These are phyloP conservation scores for Smittia aterrima DNA, from an alignment of 2,888 invertebrate species.

Conservation along the genomic window DNA sequence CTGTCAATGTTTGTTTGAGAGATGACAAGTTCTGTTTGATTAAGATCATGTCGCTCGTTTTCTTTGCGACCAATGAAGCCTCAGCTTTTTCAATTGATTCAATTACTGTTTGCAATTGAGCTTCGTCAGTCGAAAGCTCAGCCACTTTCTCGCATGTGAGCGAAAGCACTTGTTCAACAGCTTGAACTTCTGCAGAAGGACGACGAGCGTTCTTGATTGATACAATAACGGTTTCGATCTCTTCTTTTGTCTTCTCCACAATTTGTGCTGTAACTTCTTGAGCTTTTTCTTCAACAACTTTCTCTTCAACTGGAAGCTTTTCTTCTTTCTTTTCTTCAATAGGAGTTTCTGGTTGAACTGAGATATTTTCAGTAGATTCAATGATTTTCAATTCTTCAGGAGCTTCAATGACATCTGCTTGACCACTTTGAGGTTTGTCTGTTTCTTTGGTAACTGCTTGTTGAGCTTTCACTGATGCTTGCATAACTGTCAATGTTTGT, in stretches of 20 bases:
- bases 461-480: not conserved
- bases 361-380: slow-evolving; percentile 50
- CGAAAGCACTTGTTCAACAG: slow-evolving; percentile 40
- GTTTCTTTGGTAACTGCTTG: not conserved
- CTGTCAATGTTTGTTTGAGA: slow-evolving; percentile 37
- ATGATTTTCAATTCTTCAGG: slow-evolving; percentile 46
- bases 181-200: slow-evolving; percentile 46
- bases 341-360: no score
- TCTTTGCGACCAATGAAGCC: slow-evolving; percentile 41
- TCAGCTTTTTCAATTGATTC: slow-evolving; percentile 43
- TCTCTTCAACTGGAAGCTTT: slow-evolving; percentile 44
- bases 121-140: slow-evolving; percentile 4
- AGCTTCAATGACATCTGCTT: slow-evolving; percentile 44
- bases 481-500: slow-evolving; percentile 46
- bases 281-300: slow-evolving; percentile 50
- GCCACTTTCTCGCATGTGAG: no score
- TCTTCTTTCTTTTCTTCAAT: slow-evolving; percentile 44
- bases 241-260: slow-evolving; percentile 48
- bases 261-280: slow-evolving; percentile 48
- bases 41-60: slow-evolving; percentile 42
- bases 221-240: slow-evolving; percentile 44
- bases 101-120: slow-evolving; percentile 43
- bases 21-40: slow-evolving; percentile 43
- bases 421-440: slow-evolving; percentile 49
- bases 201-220: slow-evolving; percentile 44